Percentiles rank a stretch among this genome's conserved stretches.
Conservation (phyloP, 2,113 vertebrate genomes). For the Chamaetylas fuelleborni region DNA sequence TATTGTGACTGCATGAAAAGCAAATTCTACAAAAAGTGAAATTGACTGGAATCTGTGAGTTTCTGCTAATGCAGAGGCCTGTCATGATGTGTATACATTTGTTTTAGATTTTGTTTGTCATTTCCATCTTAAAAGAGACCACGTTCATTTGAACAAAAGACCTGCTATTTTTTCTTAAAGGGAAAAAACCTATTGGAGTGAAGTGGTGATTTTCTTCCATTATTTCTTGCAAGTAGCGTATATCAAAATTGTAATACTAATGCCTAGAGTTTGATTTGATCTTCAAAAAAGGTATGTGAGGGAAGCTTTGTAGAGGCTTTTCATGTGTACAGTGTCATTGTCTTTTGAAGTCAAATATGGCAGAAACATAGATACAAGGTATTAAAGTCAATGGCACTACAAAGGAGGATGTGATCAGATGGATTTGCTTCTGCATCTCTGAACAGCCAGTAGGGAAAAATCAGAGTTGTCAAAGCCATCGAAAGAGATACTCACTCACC, state of each 20-base stretch:
- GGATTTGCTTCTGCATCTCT: background rate
- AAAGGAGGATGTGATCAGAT: background rate
- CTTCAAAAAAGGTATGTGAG: background rate
- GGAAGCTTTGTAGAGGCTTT: background rate
- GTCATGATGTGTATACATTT: background rate
- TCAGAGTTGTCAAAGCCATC: background rate
- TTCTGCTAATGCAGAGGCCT: background rate
- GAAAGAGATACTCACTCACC: background rate
- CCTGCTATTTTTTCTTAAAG: background rate
- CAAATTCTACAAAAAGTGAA: background rate
- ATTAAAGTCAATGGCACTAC: background rate
- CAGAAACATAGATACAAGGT: background rate
- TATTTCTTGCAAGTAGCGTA: background rate
- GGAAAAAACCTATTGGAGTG: background rate
- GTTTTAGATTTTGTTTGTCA: background rate
- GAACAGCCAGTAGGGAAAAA: background rate
- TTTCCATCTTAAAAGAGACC: background rate
- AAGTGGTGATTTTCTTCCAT: background rate
- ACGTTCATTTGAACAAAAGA: background rate
- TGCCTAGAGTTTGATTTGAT: background rate
- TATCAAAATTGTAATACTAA: background rate
- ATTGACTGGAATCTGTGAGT: background rate
- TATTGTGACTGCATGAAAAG: background rate
- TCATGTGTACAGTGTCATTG: background rate
- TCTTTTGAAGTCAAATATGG: conserved; percentile 11